phyloP scores from a whole-genome alignment of 2,888 invertebrate species.

The Drosophila trichaetosa region DNA sequence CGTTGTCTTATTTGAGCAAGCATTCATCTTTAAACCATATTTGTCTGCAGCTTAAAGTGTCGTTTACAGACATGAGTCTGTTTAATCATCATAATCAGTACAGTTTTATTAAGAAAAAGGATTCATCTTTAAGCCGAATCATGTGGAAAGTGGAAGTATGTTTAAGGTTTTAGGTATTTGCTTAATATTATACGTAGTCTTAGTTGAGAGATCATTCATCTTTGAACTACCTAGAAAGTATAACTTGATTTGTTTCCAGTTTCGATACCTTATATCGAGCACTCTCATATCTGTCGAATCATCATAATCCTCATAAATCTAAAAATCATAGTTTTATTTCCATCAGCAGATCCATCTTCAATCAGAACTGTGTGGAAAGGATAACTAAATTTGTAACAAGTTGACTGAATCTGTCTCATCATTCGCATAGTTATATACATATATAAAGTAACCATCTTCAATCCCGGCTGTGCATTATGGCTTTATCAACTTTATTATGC shows the following conservation, averaged over 20 bases:
- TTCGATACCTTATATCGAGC: too few species aligned
- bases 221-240: too few species aligned
- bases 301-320: too few species aligned
- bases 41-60: background rate
- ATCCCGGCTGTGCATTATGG: background rate
- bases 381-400: background rate
- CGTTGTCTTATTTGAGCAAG: background rate
- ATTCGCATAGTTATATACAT: background rate
- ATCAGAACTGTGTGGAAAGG: background rate
- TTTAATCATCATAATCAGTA: background rate
- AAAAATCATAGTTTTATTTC: background rate
- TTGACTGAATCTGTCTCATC: background rate
- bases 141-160: background rate
- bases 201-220: too few species aligned
- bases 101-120: background rate
- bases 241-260: too few species aligned
- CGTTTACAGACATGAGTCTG: background rate
- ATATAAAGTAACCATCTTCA: background rate
- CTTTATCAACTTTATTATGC: constrained; percentile 24
- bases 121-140: background rate
- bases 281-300: too few species aligned
- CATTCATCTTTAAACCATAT: background rate
- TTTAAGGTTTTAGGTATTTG: background rate
- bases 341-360: background rate
- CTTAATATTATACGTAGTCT: too few species aligned